phyloP scores from a whole-genome alignment of 2,888 invertebrate species.

The Lutraria lutraria region DNA sequence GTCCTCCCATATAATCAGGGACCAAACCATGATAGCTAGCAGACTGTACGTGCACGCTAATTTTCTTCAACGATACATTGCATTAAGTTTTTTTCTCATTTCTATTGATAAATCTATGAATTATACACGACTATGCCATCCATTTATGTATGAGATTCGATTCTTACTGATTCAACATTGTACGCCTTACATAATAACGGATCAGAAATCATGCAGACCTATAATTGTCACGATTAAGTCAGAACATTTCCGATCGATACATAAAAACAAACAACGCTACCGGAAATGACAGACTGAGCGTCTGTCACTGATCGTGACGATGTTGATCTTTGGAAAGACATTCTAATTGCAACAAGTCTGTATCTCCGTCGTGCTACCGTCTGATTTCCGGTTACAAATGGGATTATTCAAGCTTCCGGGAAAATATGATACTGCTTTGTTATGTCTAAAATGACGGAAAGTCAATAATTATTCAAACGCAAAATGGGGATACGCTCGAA shows the following conservation, averaged over 20 bases:
- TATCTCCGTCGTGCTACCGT: not conserved
- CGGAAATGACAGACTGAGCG: constrained; percentile 10
- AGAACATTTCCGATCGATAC: constrained; percentile 23
- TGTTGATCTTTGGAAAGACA: constrained; percentile 18
- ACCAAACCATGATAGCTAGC: too few species aligned
- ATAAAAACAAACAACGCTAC: constrained; percentile 14
- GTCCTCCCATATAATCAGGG: too few species aligned
- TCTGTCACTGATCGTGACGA: constrained; percentile 2
- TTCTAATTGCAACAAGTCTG: constrained; percentile 16
- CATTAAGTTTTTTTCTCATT: not conserved
- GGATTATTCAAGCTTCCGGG: constrained; percentile 9
- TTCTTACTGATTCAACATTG: not conserved
- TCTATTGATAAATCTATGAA: not conserved
- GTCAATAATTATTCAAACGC: not conserved
- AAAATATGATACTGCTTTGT: constrained; percentile 1
- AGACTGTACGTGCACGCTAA: not conserved
- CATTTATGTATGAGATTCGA: constrained; percentile 3
- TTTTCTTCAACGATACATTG: not conserved
- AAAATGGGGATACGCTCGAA: not conserved
- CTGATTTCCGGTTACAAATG: constrained; percentile 16
- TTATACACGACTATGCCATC: not conserved
- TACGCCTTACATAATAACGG: constrained; percentile 1
- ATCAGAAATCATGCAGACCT: not conserved
- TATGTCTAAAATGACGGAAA: constrained; percentile 6
- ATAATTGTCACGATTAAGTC: not conserved